Percentiles rank a stretch among this genome's conserved stretches.
Conservation (phyloP, 2,797 vertebrate genomes). For the Sebastes miniatus region DNA sequence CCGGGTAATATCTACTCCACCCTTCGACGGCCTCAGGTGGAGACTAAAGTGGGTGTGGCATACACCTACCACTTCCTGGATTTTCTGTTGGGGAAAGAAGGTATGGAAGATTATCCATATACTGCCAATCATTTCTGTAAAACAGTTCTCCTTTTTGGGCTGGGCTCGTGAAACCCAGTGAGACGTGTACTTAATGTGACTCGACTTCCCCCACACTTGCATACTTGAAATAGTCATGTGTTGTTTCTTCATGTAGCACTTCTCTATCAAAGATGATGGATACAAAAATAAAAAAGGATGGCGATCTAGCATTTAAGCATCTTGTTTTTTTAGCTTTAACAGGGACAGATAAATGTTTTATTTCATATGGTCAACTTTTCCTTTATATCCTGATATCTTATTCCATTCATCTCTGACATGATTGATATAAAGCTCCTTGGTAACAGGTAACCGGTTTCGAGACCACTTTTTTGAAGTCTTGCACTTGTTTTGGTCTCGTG, state of each 20-base stretch:
- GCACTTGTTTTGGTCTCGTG: too few relatives aligned
- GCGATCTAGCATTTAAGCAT: neutral
- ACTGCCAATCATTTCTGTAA: neutral
- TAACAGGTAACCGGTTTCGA: neutral
- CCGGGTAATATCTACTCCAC: constrained; percentile 97
- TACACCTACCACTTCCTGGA: constrained; percentile 96
- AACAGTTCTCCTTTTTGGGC: neutral
- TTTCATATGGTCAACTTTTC: neutral
- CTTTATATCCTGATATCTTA: neutral
- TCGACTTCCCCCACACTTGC: constrained; percentile 24
- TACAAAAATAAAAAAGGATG: neutral
- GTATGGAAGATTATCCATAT: constrained; percentile 61
- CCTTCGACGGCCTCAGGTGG: constrained; percentile 92
- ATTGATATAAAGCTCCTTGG: neutral
- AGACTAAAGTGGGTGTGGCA: constrained; percentile 91
- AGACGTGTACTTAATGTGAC: constrained; percentile 3
- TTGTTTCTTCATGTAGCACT: neutral
- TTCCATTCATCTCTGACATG: neutral
- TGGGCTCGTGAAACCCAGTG: constrained; percentile 5
- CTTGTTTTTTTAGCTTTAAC: neutral
- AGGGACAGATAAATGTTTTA: neutral
- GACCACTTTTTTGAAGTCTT: too few relatives aligned
- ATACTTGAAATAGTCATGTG: constrained; percentile 31
- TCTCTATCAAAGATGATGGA: neutral
- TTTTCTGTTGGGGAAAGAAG: constrained; percentile 90